Conservation (phyloP, 2,797 vertebrate genomes). For the Oophaga sylvatica region DNA sequence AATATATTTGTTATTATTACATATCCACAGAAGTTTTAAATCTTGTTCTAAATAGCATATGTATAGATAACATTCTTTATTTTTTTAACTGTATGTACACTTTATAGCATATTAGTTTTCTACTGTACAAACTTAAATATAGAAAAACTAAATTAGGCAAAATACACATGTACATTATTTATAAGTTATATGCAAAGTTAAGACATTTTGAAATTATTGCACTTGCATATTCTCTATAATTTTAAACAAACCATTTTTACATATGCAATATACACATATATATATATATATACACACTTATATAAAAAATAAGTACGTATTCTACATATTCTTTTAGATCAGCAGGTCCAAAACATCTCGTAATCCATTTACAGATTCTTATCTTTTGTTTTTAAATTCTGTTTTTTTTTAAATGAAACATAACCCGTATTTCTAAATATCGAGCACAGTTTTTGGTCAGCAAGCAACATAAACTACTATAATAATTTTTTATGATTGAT, state of each 20-base stretch:
- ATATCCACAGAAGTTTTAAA: constrained; percentile 74
- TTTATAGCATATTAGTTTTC: constrained; percentile 67
- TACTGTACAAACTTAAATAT: constrained; percentile 74
- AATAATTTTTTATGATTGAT: neutral
- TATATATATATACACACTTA: constrained; percentile 42
- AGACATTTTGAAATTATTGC: constrained; percentile 82
- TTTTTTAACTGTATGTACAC: constrained; percentile 78
- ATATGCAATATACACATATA: constrained; percentile 46
- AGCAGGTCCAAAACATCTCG: constrained; percentile 9
- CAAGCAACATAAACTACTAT: constrained; percentile 39
- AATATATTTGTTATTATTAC: constrained; percentile 76
- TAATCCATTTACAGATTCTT: constrained; percentile 44
- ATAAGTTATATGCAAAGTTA: constrained; percentile 83
- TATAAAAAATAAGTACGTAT: constrained; percentile 19
- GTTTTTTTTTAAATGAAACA: constrained; percentile 55
- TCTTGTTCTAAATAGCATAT: constrained; percentile 53
- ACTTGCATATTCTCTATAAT: constrained; percentile 73
- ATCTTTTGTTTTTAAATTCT: constrained; percentile 23
- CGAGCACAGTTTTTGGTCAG: constrained; percentile 71
- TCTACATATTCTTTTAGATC: constrained; percentile 15
- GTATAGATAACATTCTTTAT: constrained; percentile 60
- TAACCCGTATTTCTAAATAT: constrained; percentile 66
- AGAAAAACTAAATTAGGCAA: constrained; percentile 73
- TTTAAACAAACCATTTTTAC: constrained; percentile 63
- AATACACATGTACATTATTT: constrained; percentile 84